Conservation (phyloP, 2,888 invertebrate genomes). For the Cancer borealis region DNA sequence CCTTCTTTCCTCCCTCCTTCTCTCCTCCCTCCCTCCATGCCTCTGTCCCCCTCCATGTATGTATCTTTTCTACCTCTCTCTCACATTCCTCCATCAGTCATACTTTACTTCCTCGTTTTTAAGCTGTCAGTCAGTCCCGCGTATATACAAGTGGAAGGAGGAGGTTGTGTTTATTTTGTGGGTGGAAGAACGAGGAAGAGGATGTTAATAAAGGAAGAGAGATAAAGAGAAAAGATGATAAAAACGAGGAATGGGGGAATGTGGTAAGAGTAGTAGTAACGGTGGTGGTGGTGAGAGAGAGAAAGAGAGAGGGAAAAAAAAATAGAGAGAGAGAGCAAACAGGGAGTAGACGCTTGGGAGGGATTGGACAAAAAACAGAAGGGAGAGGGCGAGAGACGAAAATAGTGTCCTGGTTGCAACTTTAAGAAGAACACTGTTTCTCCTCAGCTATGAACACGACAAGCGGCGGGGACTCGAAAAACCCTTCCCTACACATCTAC, state of each 20-base stretch:
- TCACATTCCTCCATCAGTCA: not conserved
- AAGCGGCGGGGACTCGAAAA: not conserved
- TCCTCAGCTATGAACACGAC: not conserved
- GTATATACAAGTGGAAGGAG: not conserved
- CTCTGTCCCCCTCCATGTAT: not conserved
- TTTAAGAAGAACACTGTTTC: conserved; percentile 14
- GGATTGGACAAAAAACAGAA: not conserved
- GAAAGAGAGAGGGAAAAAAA: not conserved
- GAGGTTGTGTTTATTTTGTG: no score
- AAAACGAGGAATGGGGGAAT: not conserved
- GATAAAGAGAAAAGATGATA: not conserved
- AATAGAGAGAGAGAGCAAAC: not conserved
- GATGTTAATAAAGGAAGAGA: not conserved
- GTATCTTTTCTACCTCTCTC: conserved; percentile 15
- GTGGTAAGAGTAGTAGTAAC: not conserved
- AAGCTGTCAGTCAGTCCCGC: not conserved
- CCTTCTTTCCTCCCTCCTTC: not conserved
- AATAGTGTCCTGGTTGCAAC: not conserved
- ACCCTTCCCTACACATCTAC: not conserved
- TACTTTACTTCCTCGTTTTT: not conserved
- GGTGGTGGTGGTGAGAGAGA: not conserved
- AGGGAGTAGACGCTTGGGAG: not conserved
- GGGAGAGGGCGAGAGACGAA: not conserved
- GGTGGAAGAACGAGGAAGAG: no score
- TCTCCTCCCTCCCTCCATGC: not conserved